Conservation (phyloP, 1,140 invertebrate species). For the Pogonomyrmex barbatus region DNA sequence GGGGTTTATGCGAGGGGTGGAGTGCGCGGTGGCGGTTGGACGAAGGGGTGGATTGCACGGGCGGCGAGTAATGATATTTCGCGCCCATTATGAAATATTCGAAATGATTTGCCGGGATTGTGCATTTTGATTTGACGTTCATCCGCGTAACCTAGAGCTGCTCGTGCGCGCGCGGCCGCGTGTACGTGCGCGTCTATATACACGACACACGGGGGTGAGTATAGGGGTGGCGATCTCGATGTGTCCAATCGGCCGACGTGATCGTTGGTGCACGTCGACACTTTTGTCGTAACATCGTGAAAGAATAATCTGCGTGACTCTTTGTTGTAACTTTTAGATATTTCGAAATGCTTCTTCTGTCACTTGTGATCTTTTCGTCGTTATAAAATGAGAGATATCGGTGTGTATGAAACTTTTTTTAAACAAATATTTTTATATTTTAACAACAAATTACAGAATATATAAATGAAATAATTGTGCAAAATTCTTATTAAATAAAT, state of each 20-base stretch:
- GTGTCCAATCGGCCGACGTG: conserved; percentile 46
- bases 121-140: conserved; percentile 84
- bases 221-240: conserved; percentile 47
- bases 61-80: conserved; percentile 83
- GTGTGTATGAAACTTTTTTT: background rate
- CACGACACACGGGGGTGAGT: background rate
- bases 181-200: conserved; percentile 4
- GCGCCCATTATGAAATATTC: conserved; percentile 85
- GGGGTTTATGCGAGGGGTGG: conserved; percentile 40
- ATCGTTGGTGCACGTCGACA: conserved; percentile 47
- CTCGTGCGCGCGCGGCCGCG: conserved; percentile 44
- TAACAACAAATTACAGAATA: background rate
- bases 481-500: background rate
- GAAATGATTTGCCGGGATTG: conserved; percentile 84
- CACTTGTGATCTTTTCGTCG: background rate
- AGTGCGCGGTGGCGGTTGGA: conserved; percentile 27
- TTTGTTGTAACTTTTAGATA: background rate
- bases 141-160: conserved; percentile 73
- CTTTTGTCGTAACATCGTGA: conserved; percentile 29
- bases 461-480: background rate
- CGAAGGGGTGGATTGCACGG: conserved; percentile 69
- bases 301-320: conserved; percentile 16
- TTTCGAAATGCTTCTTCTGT: background rate
- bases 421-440: background rate
- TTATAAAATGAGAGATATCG: too few species aligned